Base-by-base conservation (phyloP, 2,888 invertebrate species). In the Hydraecia micacea region DNA sequence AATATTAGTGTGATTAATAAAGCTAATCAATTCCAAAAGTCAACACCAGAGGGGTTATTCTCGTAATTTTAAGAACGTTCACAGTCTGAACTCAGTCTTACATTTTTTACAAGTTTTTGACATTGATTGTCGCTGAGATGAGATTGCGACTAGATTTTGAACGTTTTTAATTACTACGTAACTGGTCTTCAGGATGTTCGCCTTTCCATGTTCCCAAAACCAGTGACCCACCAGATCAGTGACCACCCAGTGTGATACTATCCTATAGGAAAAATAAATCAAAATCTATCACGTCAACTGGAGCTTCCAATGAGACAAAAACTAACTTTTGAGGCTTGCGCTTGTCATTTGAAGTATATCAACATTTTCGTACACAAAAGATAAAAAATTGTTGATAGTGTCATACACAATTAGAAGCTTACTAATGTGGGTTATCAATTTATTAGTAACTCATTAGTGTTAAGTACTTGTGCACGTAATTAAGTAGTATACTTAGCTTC, bases 341-440 rank as follows among this genome's bases (percentile, higher is more conserved):
- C n/a, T 9, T 66, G 65, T 8, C 42, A 77, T 63, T 32, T 62
- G 67, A 63, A 76, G 11, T 76, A 39, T 58, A 67, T 68, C 63
- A 32, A 42, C 0, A 15, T 36, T 39, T 11, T n/a, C 18, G 9
- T 62, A 66, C 13, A 36, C 42, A 72, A 69, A 39, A 58, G 68
- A 82, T 77, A 72, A 81, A 72, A 81, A 68, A 3, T 52, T 28
- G 25, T 72, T 72, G 77, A 77, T 65, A 65, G 2, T 58, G 62
- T 65, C 9, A 15, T 49, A 81, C 62, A 77, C 13, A 77, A 81
- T 72, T 77, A 68, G 62, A 60, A 60, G 18, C 71, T 69, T 79
- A 83, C 63, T 79, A 83, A 83, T 75, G 25, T 75, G 52, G 60
- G 72, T 73, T 75, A 83, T 73, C 72, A 36, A 58, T 79, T 75